These are phyloP conservation scores for Hofmannophila pseudospretella DNA, from an alignment of 2,888 invertebrate species.

Conservation along the genomic window DNA sequence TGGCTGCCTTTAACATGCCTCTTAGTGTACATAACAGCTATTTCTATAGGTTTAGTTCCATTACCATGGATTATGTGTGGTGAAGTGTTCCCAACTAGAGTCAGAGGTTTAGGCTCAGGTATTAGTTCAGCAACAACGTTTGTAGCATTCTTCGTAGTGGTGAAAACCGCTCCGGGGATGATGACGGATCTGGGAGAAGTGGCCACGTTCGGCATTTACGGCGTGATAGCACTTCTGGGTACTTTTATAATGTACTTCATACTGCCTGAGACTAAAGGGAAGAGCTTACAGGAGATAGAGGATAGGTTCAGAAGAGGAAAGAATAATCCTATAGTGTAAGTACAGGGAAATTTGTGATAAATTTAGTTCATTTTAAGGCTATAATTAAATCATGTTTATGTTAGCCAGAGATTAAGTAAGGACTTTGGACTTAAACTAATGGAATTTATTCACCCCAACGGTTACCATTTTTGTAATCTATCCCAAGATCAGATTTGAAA, in stretches of 20 bases:
- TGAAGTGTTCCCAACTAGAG: conserved; percentile 81
- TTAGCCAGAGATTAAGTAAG: too few relatives aligned
- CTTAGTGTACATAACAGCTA: conserved; percentile 77
- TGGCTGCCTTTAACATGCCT: conserved; percentile 74
- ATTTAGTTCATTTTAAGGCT: too few relatives aligned
- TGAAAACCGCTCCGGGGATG: conserved; percentile 82
- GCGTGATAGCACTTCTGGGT: conserved; percentile 76
- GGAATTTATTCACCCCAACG: too few relatives aligned
- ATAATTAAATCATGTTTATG: too few relatives aligned
- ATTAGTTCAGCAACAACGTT: conserved; percentile 82
- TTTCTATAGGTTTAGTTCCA: conserved; percentile 80
- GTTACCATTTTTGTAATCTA: too few relatives aligned
- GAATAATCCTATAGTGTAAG: conserved; percentile 36
- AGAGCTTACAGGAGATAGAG: conserved; percentile 83
- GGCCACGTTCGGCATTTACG: conserved; percentile 81
- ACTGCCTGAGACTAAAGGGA: conserved; percentile 84
- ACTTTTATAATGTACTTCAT: conserved; percentile 76
- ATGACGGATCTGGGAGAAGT: conserved; percentile 75
- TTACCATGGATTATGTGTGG: conserved; percentile 87
- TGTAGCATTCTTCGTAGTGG: conserved; percentile 80
- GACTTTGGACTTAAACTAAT: too few relatives aligned
- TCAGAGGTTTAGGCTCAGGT: conserved; percentile 82
- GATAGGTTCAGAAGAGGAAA: conserved; percentile 66
- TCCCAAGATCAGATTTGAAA: too few relatives aligned
- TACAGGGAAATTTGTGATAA: too few relatives aligned